A percentile compares a stretch with the other conserved stretches of the same genome.
Evolutionary conservation across 2,797 vertebrate genomes (phyloP).

Genomic region (Onychomys arenicola): DNA sequence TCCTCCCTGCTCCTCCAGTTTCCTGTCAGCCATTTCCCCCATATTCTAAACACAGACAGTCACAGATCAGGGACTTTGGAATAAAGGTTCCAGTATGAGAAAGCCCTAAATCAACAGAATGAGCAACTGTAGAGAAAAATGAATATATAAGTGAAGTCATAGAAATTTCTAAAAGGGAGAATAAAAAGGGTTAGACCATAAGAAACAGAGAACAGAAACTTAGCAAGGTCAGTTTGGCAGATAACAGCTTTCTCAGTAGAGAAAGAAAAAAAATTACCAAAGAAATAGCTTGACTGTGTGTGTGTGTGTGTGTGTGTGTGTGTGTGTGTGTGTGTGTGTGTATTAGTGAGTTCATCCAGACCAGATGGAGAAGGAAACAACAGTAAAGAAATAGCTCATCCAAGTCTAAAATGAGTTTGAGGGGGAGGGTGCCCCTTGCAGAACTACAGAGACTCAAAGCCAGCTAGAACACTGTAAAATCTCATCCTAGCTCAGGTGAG

Average conservation of each 20-base stretch:
- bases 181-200: background rate
- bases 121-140: background rate
- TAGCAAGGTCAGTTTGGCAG: background rate
- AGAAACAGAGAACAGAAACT: background rate
- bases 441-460: background rate
- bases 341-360: background rate
- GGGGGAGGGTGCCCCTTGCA: background rate
- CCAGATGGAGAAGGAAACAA: background rate
- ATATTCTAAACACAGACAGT: background rate
- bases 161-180: background rate
- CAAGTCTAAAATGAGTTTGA: background rate
- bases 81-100: background rate
- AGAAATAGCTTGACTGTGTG: too few relatives aligned
- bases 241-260: background rate
- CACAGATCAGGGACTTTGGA: background rate
- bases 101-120: slow-evolving; percentile 25
- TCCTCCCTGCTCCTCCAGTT: background rate
- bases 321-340: too few relatives aligned
- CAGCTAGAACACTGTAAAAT: background rate
- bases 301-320: too few relatives aligned
- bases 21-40: background rate
- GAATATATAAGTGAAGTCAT: background rate
- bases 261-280: background rate
- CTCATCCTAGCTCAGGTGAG: background rate
- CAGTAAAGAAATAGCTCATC: background rate